Percentiles rank a stretch among this genome's conserved stretches.
Evolutionary conservation across 2,888 invertebrate genomes (phyloP).

Genomic region (Archips crataeganus): DNA sequence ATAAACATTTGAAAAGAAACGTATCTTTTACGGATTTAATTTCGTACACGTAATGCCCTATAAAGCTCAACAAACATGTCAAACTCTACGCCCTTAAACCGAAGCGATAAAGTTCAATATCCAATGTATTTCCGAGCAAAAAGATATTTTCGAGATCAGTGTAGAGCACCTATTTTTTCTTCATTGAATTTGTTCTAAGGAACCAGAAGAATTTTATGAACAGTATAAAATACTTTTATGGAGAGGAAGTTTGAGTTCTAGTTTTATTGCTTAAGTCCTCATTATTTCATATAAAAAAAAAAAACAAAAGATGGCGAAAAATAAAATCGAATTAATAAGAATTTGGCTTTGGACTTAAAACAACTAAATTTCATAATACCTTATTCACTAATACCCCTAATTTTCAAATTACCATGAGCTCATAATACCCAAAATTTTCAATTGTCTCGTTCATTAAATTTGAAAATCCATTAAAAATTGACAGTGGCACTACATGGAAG

Average conservation of each 20-base stretch:
- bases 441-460: too few species aligned
- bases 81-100: slow-evolving; percentile 1
- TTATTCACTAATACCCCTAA: too few species aligned
- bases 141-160: slow-evolving; percentile 16
- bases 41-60: slow-evolving; percentile 34
- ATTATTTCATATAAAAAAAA: not conserved
- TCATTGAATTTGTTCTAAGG: slow-evolving; percentile 22
- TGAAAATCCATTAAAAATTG: too few species aligned
- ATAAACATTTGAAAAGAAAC: slow-evolving; percentile 41
- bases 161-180: slow-evolving; percentile 13
- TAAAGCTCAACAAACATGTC: slow-evolving; percentile 16
- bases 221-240: slow-evolving; percentile 20
- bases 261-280: not conserved
- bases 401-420: too few species aligned
- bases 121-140: not conserved
- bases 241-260: not conserved
- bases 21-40: slow-evolving; percentile 43
- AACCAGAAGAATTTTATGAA: slow-evolving; percentile 13
- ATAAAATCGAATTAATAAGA: not conserved
- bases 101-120: not conserved
- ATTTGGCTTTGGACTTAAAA: too few species aligned
- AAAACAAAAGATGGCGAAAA: not conserved
- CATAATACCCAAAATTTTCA: too few species aligned
- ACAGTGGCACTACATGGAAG: too few species aligned
- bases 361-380: too few species aligned